Evolutionary conservation across 2,113 vertebrate species (phyloP).

Genomic region (Procapra przewalskii): DNA sequence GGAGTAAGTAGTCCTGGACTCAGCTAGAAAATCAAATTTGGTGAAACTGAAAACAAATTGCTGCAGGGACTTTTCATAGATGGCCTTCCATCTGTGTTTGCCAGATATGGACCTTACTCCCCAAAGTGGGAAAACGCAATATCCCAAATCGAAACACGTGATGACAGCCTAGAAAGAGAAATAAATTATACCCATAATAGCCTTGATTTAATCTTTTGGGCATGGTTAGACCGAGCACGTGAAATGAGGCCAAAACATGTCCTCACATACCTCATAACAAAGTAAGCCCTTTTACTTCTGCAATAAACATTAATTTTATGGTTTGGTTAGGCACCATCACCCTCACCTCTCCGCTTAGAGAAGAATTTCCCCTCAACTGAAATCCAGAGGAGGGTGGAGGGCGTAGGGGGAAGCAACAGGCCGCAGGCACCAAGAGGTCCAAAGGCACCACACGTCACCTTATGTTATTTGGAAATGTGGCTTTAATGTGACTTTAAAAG

Average conservation of each 20-base stretch:
- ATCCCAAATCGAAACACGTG: conserved; percentile 16
- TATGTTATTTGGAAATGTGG: conserved; percentile 45
- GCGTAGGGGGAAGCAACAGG: background rate
- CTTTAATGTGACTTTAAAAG: conserved; percentile 42
- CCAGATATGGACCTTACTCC: background rate
- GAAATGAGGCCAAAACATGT: conserved; percentile 52
- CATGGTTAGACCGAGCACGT: background rate
- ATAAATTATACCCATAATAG: conserved; percentile 32
- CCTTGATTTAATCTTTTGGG: conserved; percentile 32
- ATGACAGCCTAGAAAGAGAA: conserved; percentile 57
- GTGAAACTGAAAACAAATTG: background rate
- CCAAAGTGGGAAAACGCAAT: background rate
- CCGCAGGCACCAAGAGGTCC: background rate
- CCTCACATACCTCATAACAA: conserved; percentile 35
- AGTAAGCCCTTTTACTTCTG: conserved; percentile 46
- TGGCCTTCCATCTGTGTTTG: background rate
- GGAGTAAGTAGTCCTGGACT: background rate
- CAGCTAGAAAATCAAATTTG: conserved; percentile 46
- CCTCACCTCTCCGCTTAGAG: conserved; percentile 30
- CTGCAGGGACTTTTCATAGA: background rate
- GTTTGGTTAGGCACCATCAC: background rate
- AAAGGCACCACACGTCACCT: conserved; percentile 12
- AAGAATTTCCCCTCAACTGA: conserved; percentile 36
- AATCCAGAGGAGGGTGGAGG: background rate
- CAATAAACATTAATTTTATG: conserved; percentile 27